These are phyloP conservation scores for human (Homo sapiens) DNA, from an alignment of 2,113 vertebrate species.

Conservation along the genomic window DNA sequence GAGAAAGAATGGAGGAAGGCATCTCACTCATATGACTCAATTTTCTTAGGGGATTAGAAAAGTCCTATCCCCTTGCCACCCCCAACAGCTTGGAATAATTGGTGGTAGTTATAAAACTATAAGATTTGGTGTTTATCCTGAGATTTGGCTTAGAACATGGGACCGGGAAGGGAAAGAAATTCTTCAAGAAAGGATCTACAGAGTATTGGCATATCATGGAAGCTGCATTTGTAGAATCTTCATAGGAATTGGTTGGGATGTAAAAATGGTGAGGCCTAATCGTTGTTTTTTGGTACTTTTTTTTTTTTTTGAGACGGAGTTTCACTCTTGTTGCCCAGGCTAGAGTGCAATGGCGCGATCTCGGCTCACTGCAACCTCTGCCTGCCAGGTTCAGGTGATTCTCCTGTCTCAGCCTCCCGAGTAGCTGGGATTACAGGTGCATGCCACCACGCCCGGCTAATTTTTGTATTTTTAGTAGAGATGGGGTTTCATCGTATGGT, in stretches of 20 bases:
- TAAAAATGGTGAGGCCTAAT: not conserved
- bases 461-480: too few relatives aligned
- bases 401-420: too few relatives aligned
- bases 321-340: too few relatives aligned
- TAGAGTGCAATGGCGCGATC: too few relatives aligned
- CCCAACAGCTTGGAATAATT: not conserved
- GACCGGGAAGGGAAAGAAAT: not conserved
- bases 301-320: not conserved
- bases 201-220: not conserved
- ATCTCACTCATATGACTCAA: not conserved
- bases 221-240: not conserved
- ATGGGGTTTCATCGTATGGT: too few relatives aligned
- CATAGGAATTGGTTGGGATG: not conserved
- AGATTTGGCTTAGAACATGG: not conserved
- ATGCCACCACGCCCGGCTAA: too few relatives aligned
- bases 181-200: not conserved
- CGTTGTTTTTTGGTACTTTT: not conserved
- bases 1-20: not conserved
- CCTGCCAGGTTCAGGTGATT: too few relatives aligned
- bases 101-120: not conserved
- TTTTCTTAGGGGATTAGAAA: not conserved
- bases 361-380: too few relatives aligned
- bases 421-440: too few relatives aligned
- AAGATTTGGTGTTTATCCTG: not conserved
- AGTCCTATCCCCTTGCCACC: not conserved